Percentiles rank a stretch among this genome's conserved stretches.
phyloP scores from a whole-genome alignment of 1,140 invertebrate species.

The Hyles vespertilio region DNA sequence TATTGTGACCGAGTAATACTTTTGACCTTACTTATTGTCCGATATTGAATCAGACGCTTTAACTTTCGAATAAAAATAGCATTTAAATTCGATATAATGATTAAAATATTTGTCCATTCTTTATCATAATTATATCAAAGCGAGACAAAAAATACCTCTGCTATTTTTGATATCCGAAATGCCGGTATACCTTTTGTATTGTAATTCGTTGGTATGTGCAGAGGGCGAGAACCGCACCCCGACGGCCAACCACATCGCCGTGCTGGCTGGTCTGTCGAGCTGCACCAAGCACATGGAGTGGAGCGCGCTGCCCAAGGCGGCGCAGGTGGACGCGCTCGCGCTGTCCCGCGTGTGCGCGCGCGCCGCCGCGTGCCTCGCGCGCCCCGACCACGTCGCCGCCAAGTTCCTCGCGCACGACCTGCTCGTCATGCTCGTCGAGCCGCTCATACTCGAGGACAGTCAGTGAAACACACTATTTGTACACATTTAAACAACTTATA shows the following conservation, averaged over 20 bases:
- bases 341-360: conserved; percentile 8
- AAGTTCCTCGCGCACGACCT: conserved; percentile 36
- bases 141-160: too few relatives aligned
- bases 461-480: conserved; percentile 1
- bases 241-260: conserved; percentile 13
- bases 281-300: conserved; percentile 13
- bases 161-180: too few relatives aligned
- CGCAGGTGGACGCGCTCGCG: conserved; percentile 1
- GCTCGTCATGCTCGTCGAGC: conserved; percentile 20
- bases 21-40: too few relatives aligned
- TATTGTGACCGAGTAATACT: too few relatives aligned
- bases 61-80: too few relatives aligned
- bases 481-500: not conserved
- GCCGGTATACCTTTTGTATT: too few relatives aligned
- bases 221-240: not conserved
- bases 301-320: conserved; percentile 8
- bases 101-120: too few relatives aligned
- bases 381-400: conserved; percentile 22
- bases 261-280: conserved; percentile 5
- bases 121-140: too few relatives aligned
- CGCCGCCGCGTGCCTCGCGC: not conserved
- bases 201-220: too few relatives aligned
- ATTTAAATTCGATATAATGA: too few relatives aligned
- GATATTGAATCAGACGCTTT: too few relatives aligned
- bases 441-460: conserved; percentile 43